Conservation (phyloP, 2,888 invertebrate species). For the Philereme transversata region DNA sequence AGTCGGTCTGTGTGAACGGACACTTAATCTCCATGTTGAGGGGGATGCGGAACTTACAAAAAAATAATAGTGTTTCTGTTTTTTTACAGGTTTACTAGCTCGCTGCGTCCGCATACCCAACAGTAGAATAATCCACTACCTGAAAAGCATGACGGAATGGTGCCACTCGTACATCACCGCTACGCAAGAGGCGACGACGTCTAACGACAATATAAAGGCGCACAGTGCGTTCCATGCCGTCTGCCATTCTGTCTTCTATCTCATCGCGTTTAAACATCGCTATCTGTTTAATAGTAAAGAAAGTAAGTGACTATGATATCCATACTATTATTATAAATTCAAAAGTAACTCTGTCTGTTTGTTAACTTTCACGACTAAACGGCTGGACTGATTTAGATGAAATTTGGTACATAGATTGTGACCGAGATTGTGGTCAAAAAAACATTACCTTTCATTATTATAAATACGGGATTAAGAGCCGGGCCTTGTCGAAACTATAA, state of each 20-base stretch:
- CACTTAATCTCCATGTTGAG: not conserved
- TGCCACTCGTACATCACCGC: slow-evolving; percentile 91
- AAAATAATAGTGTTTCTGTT: no score
- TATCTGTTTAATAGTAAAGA: slow-evolving; percentile 90
- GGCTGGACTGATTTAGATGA: no score
- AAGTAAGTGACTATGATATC: slow-evolving; percentile 81
- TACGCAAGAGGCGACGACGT: slow-evolving; percentile 79
- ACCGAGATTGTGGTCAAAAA: no score
- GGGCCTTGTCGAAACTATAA: no score
- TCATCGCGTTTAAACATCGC: slow-evolving; percentile 94
- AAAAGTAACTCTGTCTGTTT: no score
- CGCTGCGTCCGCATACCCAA: slow-evolving; percentile 72
- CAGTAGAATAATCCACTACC: slow-evolving; percentile 63
- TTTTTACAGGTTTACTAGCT: slow-evolving; percentile 63
- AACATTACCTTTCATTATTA: no score
- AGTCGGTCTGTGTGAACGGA: no score
- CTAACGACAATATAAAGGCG: slow-evolving; percentile 77
- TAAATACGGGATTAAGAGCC: no score
- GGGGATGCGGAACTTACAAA: no score
- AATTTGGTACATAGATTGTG: no score
- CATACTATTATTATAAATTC: no score
- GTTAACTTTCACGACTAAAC: no score
- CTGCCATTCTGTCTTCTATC: slow-evolving; percentile 96
- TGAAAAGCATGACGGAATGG: slow-evolving; percentile 91
- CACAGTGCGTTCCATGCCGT: slow-evolving; percentile 96